Evolutionary conservation across 1,140 invertebrate genomes (phyloP).

Genomic region (Myzus persicae): DNA sequence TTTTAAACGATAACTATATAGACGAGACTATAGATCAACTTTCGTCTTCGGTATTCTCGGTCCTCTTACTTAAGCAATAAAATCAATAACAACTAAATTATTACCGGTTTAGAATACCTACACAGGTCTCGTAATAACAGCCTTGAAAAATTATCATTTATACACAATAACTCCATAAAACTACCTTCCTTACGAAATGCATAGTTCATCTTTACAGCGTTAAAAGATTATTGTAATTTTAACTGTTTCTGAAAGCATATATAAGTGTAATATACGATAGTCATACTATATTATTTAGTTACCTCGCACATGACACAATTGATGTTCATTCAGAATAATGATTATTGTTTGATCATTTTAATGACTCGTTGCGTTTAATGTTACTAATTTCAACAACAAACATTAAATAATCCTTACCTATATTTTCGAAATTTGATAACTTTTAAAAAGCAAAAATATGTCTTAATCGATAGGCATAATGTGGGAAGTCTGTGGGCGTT

Average conservation of each 20-base stretch:
- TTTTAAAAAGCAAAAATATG: background rate
- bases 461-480: background rate
- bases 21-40: background rate
- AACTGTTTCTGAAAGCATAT: background rate
- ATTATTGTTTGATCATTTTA: background rate
- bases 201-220: background rate
- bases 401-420: background rate
- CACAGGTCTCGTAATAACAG: background rate
- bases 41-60: background rate
- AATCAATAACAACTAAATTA: slow-evolving; percentile 16
- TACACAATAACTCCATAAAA: background rate
- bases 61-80: background rate
- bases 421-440: background rate
- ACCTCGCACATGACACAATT: background rate
- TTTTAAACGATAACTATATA: background rate
- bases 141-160: slow-evolving; percentile 24
- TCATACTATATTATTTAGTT: background rate
- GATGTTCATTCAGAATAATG: background rate
- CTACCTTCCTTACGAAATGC: background rate
- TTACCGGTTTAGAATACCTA: slow-evolving; percentile 17
- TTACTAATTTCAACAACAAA: background rate
- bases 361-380: background rate
- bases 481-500: background rate
- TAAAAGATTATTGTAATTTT: background rate
- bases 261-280: background rate